Conservation (phyloP, 2,113 vertebrate species). For the Brevimyrus niger region DNA sequence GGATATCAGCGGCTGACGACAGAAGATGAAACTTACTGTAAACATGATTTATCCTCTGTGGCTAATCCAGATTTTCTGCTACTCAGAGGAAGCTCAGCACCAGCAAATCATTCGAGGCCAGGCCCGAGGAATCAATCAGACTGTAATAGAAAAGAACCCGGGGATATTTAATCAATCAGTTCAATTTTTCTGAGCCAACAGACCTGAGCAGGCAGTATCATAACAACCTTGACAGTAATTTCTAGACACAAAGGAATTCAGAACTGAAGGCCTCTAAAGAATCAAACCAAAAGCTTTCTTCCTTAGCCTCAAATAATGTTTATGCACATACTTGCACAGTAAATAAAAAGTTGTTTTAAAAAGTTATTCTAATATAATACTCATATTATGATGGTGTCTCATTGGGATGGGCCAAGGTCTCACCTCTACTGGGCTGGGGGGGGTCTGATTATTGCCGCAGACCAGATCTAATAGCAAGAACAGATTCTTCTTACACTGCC, state of each 20-base stretch:
- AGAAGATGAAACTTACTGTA: constrained; percentile 4
- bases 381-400: background rate
- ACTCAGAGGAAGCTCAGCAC: background rate
- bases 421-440: background rate
- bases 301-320: background rate
- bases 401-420: background rate
- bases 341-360: background rate
- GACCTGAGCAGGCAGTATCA: background rate
- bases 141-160: background rate
- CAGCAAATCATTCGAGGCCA: background rate
- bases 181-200: background rate
- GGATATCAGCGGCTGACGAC: background rate
- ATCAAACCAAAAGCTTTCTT: background rate
- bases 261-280: background rate
- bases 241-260: background rate
- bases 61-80: background rate
- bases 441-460: background rate
- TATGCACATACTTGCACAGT: background rate
- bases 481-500: background rate
- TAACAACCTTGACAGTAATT: background rate
- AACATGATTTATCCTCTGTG: background rate
- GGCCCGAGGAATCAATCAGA: background rate
- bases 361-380: background rate
- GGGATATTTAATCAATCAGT: background rate
- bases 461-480: background rate